Conservation (phyloP, 2,888 invertebrate genomes). For the Panorpa germanica region DNA sequence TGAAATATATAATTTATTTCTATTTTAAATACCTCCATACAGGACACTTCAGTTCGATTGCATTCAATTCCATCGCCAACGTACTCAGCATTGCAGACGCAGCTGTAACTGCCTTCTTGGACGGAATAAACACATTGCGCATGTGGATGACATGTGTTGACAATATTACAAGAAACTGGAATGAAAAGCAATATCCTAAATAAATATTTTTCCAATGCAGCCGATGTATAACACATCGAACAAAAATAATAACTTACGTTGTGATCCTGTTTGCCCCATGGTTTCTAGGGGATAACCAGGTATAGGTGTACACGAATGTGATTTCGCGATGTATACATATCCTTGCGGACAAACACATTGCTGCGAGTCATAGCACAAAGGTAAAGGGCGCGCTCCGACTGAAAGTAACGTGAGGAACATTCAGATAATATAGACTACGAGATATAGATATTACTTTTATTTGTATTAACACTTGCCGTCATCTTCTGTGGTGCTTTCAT, state of each 20-base stretch:
- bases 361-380: constrained; percentile 23
- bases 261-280: constrained; percentile 24
- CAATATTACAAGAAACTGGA: constrained; percentile 51
- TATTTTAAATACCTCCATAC: constrained; percentile 23
- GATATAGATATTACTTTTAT: no score
- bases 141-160: constrained; percentile 63
- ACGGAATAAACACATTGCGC: constrained; percentile 54
- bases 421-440: no score
- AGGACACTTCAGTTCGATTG: constrained; percentile 34
- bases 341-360: constrained; percentile 26
- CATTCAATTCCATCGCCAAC: constrained; percentile 71
- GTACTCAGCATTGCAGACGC: constrained; percentile 68
- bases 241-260: constrained; percentile 19
- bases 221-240: no score
- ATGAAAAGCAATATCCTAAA: constrained; percentile 15
- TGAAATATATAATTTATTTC: constrained; percentile 19
- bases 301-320: constrained; percentile 20
- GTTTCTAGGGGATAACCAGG: constrained; percentile 21
- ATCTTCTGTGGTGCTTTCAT: no score
- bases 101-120: constrained; percentile 34
- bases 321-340: constrained; percentile 20
- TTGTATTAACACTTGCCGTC: no score
- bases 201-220: neutral
- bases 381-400: constrained; percentile 21
- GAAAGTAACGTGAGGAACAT: no score